Conservation (phyloP, 1,140 invertebrate species). For the Drosophila rhopaloa region DNA sequence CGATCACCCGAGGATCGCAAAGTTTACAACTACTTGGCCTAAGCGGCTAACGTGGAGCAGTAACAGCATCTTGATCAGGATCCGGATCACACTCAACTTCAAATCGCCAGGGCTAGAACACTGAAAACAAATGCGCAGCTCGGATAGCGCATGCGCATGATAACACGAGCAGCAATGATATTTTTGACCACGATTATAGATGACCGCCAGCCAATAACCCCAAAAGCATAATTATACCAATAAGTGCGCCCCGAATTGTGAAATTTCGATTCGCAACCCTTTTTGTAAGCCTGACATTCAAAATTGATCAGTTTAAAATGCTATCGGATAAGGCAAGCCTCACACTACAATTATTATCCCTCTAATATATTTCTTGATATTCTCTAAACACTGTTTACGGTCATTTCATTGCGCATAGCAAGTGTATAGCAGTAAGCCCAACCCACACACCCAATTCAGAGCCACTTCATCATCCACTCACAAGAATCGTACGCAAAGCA, state of each 20-base stretch:
- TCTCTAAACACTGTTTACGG: conserved; percentile 32
- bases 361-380: conserved; percentile 46
- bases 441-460: conserved; percentile 7
- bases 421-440: conserved; percentile 67
- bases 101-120: conserved; percentile 5
- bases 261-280: conserved; percentile 34
- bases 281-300: conserved; percentile 67
- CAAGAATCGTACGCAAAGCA: conserved; percentile 57
- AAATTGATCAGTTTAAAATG: conserved; percentile 68
- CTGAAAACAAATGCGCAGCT: neutral
- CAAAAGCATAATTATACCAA: conserved; percentile 38
- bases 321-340: conserved; percentile 11
- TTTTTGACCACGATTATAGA: conserved; percentile 64
- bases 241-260: conserved; percentile 37
- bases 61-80: conserved; percentile 1
- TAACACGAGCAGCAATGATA: conserved; percentile 37
- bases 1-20: conserved; percentile 98
- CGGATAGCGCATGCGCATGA: conserved; percentile 7
- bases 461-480: conserved; percentile 21
- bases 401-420: conserved; percentile 40
- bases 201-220: conserved; percentile 31
- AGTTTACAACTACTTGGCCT: conserved; percentile 96
- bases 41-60: conserved; percentile 87
- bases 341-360: conserved; percentile 25
- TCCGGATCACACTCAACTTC: conserved; percentile 30